Conservation (phyloP, 2,113 vertebrate genomes). For the Accipiter cooperii region DNA sequence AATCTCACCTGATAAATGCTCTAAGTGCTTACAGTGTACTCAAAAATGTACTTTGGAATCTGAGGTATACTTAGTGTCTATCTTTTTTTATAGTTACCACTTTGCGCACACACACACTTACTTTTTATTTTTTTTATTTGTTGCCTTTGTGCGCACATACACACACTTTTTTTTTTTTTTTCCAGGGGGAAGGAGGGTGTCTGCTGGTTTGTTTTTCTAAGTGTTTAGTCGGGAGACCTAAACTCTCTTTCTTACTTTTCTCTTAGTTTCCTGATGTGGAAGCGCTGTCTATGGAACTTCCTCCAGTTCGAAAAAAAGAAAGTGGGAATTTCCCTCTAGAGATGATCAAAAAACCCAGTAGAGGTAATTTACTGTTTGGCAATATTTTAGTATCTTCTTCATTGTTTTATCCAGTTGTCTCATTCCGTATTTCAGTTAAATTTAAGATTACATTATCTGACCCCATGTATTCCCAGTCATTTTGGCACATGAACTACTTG, state of each 20-base stretch:
- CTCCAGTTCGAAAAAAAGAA: conserved; percentile 52
- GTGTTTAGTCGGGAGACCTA: background rate
- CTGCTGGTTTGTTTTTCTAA: background rate
- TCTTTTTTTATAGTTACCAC: background rate
- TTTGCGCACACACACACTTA: background rate
- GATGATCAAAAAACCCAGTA: background rate
- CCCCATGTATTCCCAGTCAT: background rate
- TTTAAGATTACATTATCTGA: background rate
- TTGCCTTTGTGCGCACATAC: background rate
- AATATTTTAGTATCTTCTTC: background rate
- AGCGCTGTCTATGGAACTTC: conserved; percentile 62
- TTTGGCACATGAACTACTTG: background rate
- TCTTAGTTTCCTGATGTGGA: conserved; percentile 68
- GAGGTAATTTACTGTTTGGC: background rate
- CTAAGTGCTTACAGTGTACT: background rate
- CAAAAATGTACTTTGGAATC: background rate
- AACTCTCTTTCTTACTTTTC: background rate
- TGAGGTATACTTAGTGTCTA: background rate
- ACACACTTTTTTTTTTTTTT: too few species aligned
- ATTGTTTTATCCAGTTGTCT: background rate
- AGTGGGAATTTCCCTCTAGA: background rate
- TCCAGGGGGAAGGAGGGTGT: accelerated
- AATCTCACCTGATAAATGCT: background rate
- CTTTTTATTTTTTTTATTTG: background rate
- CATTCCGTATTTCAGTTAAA: background rate